These are phyloP conservation scores for Anagyrus pseudococci DNA, from an alignment of 2,888 invertebrate species.

Conservation along the genomic window DNA sequence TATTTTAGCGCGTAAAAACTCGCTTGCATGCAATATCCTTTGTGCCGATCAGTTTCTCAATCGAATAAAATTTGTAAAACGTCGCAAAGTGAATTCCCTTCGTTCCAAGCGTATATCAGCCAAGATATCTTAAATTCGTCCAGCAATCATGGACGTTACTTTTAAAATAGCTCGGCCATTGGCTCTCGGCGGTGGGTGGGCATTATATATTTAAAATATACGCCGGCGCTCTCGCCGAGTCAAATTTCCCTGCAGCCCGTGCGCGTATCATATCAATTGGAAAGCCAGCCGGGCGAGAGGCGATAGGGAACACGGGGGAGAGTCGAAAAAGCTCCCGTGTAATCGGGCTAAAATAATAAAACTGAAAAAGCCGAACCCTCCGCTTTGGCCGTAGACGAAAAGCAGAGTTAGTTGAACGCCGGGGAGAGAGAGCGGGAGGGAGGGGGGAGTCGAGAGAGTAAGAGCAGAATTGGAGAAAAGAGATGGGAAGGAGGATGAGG, in stretches of 20 bases:
- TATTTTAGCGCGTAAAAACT: too few species aligned
- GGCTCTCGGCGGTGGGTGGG: too few species aligned
- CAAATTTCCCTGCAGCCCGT: not conserved
- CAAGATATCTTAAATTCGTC: too few species aligned
- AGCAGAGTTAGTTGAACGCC: too few species aligned
- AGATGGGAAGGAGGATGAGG: constrained; percentile 16
- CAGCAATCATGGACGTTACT: too few species aligned
- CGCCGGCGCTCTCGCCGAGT: not conserved
- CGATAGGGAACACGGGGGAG: constrained; percentile 5
- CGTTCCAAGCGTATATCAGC: too few species aligned
- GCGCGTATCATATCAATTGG: constrained; percentile 9
- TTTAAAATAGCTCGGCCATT: not conserved
- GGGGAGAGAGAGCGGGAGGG: not conserved
- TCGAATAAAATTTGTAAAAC: too few species aligned
- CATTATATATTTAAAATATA: not conserved
- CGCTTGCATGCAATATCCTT: too few species aligned
- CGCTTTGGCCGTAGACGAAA: too few species aligned
- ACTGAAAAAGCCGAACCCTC: constrained; percentile 6
- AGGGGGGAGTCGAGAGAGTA: constrained; percentile 14
- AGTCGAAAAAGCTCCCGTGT: not conserved
- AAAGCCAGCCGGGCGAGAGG: constrained; percentile 1
- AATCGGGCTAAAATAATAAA: constrained; percentile 10
- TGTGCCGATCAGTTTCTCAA: too few species aligned
- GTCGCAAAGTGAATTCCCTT: too few species aligned
- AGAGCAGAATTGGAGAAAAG: constrained; percentile 6